Percentiles rank a stretch among this genome's conserved stretches.
Conservation (phyloP, 2,888 invertebrate genomes). For the Heliconius aoede region DNA sequence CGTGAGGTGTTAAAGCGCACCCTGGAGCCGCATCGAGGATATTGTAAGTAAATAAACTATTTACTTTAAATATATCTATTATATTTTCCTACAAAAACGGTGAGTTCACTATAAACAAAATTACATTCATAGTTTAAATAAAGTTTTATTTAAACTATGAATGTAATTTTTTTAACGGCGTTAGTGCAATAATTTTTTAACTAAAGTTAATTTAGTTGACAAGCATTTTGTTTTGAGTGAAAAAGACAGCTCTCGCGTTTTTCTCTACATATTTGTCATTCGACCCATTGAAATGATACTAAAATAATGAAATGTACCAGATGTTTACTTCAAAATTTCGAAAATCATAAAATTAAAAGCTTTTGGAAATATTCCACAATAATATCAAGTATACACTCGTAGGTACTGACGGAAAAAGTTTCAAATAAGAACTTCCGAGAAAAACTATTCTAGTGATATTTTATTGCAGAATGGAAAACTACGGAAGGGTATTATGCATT, state of each 20-base stretch:
- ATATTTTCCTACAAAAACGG: not conserved
- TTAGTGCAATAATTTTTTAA: not conserved
- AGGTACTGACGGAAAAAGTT: conserved; percentile 9
- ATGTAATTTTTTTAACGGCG: not conserved
- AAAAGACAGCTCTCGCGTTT: not conserved
- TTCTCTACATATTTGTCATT: not conserved
- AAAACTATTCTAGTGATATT: conserved; percentile 18
- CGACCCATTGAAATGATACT: not conserved
- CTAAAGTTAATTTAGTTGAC: not conserved
- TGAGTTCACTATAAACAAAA: too few relatives aligned
- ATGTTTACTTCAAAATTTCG: conserved; percentile 14
- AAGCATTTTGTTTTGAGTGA: too few relatives aligned
- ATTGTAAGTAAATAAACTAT: conserved; percentile 61
- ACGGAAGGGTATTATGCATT: conserved; percentile 6
- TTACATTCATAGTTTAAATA: not conserved
- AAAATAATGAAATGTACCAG: conserved; percentile 8
- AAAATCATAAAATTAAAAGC: conserved; percentile 19
- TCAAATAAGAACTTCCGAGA: conserved; percentile 13
- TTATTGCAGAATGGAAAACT: conserved; percentile 7
- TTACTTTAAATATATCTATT: not conserved
- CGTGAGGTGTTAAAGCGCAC: conserved; percentile 68
- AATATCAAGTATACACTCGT: conserved; percentile 1
- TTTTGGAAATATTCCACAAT: conserved; percentile 19
- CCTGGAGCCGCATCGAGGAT: conserved; percentile 75
- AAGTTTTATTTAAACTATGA: not conserved